These are phyloP conservation scores for Cantharis rustica DNA, from an alignment of 2,888 invertebrate species.

Conservation along the genomic window DNA sequence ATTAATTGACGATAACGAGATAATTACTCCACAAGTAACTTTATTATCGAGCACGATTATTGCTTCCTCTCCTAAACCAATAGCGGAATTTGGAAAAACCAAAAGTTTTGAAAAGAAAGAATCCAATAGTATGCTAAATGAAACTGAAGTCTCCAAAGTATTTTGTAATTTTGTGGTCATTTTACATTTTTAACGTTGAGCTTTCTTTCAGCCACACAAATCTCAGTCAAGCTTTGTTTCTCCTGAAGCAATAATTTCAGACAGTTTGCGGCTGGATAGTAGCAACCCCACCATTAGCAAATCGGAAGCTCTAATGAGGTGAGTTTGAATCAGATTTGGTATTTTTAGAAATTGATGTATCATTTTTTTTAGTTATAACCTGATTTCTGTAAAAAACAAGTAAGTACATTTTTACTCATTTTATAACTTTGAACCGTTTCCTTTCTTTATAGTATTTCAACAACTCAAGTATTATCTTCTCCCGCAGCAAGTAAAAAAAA, in stretches of 20 bases:
- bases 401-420: not conserved
- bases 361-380: not conserved
- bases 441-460: not conserved
- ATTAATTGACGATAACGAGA: not conserved
- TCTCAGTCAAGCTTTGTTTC: not conserved
- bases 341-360: too few relatives aligned
- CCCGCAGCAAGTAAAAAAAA: not conserved
- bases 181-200: not conserved
- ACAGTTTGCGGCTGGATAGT: not conserved
- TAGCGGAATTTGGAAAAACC: not conserved
- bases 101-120: not conserved
- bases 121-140: not conserved
- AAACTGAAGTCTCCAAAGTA: not conserved
- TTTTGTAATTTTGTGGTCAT: not conserved
- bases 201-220: not conserved
- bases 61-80: not conserved
- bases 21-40: not conserved
- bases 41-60: not conserved
- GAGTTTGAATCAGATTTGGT: not conserved
- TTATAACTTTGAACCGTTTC: not conserved
- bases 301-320: not conserved
- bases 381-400: not conserved
- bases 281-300: not conserved
- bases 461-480: not conserved
- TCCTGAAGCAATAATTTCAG: not conserved